Conservation (phyloP, 2,113 vertebrate genomes). For the Chauna torquata region DNA sequence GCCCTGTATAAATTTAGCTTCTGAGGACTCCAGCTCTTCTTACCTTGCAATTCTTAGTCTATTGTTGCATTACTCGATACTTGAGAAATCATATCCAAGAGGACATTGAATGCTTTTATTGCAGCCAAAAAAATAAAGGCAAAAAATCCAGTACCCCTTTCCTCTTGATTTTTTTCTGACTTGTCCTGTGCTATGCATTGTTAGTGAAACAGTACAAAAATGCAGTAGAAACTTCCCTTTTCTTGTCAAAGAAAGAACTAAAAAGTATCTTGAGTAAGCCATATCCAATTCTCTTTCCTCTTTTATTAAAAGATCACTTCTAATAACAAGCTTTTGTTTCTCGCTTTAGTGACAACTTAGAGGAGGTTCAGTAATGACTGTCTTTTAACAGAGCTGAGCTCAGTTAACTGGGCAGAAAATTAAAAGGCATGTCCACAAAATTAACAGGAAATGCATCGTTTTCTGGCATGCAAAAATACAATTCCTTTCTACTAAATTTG, state of each 20-base stretch:
- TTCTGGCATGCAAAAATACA: background rate
- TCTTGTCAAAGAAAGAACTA: background rate
- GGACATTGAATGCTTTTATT: background rate
- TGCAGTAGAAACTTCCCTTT: background rate
- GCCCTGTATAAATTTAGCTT: background rate
- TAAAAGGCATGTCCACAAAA: background rate
- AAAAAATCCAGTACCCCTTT: background rate
- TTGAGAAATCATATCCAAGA: background rate
- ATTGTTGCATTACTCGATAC: background rate
- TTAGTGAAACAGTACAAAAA: background rate
- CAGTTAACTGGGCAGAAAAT: background rate
- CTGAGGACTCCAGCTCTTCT: background rate
- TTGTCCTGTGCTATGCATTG: background rate
- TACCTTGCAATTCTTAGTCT: background rate
- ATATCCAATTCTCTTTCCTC: background rate
- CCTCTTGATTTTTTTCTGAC: background rate
- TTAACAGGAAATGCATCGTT: background rate
- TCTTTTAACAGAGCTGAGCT: background rate
- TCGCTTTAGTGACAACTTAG: background rate
- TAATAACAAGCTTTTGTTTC: background rate
- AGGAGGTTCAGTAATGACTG: background rate
- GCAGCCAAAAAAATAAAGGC: background rate
- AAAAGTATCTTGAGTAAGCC: background rate
- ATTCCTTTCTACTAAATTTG: constrained; percentile 11
- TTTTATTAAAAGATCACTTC: background rate